Evolutionary conservation across 2,888 invertebrate species (phyloP).

Genomic region (Venusia cambrica): DNA sequence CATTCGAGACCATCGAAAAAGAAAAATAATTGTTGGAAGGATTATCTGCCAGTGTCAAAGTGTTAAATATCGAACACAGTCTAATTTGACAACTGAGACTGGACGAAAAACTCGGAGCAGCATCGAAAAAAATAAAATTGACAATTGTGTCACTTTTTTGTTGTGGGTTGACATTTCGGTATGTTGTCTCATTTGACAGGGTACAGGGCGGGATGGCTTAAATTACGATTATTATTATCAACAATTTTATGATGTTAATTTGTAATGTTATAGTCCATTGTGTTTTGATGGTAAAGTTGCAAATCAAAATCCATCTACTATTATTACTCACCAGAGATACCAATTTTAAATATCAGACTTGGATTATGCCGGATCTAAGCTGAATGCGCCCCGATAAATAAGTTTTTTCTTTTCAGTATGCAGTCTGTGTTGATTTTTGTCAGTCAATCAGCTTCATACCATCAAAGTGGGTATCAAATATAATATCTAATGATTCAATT

Average conservation of each 20-base stretch:
- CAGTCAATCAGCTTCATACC: too few relatives aligned
- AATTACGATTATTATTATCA: slow-evolving; percentile 60
- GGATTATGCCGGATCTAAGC: too few relatives aligned
- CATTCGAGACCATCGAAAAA: slow-evolving; percentile 60
- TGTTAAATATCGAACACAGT: slow-evolving; percentile 79
- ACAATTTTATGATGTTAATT: slow-evolving; percentile 45
- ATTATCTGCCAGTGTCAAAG: slow-evolving; percentile 80
- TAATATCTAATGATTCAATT: too few relatives aligned
- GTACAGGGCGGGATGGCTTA: slow-evolving; percentile 55
- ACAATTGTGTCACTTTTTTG: slow-evolving; percentile 73
- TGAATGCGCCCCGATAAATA: too few relatives aligned
- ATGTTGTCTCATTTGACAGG: slow-evolving; percentile 50
- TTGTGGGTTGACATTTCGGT: slow-evolving; percentile 71
- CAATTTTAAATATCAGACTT: too few relatives aligned
- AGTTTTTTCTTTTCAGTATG: too few relatives aligned
- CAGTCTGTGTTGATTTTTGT: too few relatives aligned
- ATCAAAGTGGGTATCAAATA: too few relatives aligned
- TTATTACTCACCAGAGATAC: too few relatives aligned
- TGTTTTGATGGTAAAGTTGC: too few relatives aligned
- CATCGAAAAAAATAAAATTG: slow-evolving; percentile 55
- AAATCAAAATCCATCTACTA: too few relatives aligned
- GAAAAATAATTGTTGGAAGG: slow-evolving; percentile 68
- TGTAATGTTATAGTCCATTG: too few relatives aligned
- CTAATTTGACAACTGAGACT: slow-evolving; percentile 76
- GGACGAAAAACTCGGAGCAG: slow-evolving; percentile 48